Conservation (phyloP, 1,140 invertebrate species). For the Lycorma delicatula region DNA sequence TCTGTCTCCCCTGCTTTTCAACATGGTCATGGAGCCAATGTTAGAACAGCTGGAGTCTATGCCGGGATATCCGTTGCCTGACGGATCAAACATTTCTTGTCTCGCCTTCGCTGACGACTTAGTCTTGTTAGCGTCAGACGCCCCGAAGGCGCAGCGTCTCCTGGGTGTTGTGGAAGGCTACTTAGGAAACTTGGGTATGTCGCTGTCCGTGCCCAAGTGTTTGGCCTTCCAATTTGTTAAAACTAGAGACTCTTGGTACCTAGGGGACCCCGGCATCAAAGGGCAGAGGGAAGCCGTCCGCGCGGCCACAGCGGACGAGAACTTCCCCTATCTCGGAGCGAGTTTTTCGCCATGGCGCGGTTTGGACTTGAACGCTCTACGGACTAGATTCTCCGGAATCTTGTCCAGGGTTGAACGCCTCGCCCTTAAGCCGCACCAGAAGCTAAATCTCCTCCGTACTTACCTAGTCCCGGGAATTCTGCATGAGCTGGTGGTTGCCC, state of each 20-base stretch:
- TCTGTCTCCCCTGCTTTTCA: conserved; percentile 32
- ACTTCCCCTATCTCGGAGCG: conserved; percentile 23
- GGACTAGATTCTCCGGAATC: background rate
- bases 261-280: conserved; percentile 2
- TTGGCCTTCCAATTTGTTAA: conserved; percentile 5
- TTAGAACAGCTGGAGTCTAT: conserved; percentile 8
- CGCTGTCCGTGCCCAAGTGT: conserved; percentile 9
- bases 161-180: background rate
- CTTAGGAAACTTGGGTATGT: background rate
- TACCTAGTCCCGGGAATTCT: conserved; percentile 10
- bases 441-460: background rate
- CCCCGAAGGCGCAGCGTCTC: background rate
- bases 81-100: background rate
- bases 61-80: background rate
- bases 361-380: background rate
- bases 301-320: background rate
- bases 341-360: conserved; percentile 3
- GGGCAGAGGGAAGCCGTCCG: background rate
- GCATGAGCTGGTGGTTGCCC: background rate
- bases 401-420: background rate
- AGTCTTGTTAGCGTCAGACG: conserved; percentile 4
- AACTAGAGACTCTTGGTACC: conserved; percentile 11
- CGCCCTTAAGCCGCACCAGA: conserved; percentile 13
- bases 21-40: conserved; percentile 30
- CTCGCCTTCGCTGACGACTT: conserved; percentile 19